Evolutionary conservation across 2,797 vertebrate species (phyloP), one percentile per base, ranked within the genome.

Genomic region (Pseudopleuronectes americanus): DNA sequence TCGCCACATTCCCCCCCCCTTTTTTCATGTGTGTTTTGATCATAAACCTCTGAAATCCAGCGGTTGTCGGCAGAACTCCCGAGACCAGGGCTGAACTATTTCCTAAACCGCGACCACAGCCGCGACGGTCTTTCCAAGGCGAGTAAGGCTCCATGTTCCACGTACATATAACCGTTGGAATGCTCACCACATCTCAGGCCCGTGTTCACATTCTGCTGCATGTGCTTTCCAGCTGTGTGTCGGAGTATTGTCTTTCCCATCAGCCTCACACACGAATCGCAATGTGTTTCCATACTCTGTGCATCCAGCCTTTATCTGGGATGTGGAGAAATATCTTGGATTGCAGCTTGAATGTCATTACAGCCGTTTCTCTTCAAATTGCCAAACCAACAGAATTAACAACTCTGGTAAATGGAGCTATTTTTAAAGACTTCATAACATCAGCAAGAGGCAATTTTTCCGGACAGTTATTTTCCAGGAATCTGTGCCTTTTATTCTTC

Each of bases 201-300:
- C 54, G 8, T 76, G 81, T 83, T 93, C 87, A 81, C 81, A 88
- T 91, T 90, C 86, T 86, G 87, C 85, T 89, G 88, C 93, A 93
- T 94, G 92, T 94, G 92, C 88, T 90, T 83, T 88, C 91, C 93
- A 94, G 91, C 93, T 94, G 93, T 61, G 93, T 58, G 89, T 81
- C 76, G 12, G 17, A 89, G 87, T 81, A 86, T 88, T 85, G 86
- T 84, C 84, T 90, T 87, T 86, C 87, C 84, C 90, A 81, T 68
- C 72, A 51, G 67, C 38, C 67, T 55, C 74, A 56, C 78, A 79
- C 69, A 85, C 43, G 6, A 16, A 45, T 16, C 43, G 16, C 43
- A 17, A 68, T 19, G 51, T 19, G 71, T 64, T 79, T 79, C 72
- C 76, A 31, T 64, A 53, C 45, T 65, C 33, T 52, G 53, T 31